A percentile compares a stretch with the other conserved stretches of the same genome.
Conservation (phyloP, 1,140 invertebrate species). For the Uloborus diversus region DNA sequence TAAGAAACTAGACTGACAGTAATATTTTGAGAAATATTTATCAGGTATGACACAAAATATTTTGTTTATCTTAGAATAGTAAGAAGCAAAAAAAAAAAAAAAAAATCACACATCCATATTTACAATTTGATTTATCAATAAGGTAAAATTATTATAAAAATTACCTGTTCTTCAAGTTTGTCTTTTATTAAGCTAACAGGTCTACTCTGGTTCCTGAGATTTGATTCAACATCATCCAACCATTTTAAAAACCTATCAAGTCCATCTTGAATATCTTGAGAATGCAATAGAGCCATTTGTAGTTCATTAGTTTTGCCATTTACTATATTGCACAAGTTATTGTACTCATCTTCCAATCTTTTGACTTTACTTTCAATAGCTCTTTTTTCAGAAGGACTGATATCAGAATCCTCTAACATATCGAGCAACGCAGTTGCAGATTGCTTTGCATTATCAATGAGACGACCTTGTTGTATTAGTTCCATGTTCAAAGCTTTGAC, state of each 20-base stretch:
- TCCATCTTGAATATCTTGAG: slow-evolving; percentile 93
- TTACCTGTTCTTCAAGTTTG: slow-evolving; percentile 79
- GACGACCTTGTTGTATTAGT: slow-evolving; percentile 81
- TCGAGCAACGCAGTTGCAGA: slow-evolving; percentile 76
- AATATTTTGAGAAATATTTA: neutral
- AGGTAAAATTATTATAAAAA: neutral
- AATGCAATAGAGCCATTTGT: slow-evolving; percentile 88
- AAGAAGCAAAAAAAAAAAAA: neutral
- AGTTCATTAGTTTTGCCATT: slow-evolving; percentile 82
- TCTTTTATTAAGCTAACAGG: slow-evolving; percentile 89
- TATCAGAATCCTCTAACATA: slow-evolving; percentile 75
- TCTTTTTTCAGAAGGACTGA: slow-evolving; percentile 79
- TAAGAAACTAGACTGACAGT: neutral
- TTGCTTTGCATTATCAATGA: slow-evolving; percentile 82
- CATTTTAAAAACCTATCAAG: slow-evolving; percentile 84
- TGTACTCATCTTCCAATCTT: slow-evolving; percentile 80
- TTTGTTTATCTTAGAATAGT: neutral
- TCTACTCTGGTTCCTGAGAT: slow-evolving; percentile 75
- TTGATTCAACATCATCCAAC: slow-evolving; percentile 84
- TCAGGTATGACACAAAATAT: neutral
- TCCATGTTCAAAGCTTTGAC: slow-evolving; percentile 88
- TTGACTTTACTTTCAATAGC: slow-evolving; percentile 81
- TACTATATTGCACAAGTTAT: slow-evolving; percentile 75
- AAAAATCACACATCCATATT: neutral
- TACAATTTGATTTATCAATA: neutral